Evolutionary conservation across 1,140 invertebrate genomes (phyloP), one percentile per base, ranked within the genome.

Genomic region (Bombus sibiricus): DNA sequence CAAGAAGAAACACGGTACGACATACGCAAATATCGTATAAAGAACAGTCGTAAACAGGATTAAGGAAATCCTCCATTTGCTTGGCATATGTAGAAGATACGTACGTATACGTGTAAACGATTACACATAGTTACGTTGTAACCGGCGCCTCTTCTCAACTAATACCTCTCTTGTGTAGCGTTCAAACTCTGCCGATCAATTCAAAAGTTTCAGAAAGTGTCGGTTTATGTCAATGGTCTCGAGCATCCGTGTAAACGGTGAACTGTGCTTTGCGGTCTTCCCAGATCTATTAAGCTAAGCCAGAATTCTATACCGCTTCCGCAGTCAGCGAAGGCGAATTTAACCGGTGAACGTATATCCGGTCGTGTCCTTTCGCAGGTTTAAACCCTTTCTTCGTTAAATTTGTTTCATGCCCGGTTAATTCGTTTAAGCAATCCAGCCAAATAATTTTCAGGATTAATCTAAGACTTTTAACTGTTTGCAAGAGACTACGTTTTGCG

Each of bases 141-240:
- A 78, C 34, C 15, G 15, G 22, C 12, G 62, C 32, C 43, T 32
- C 37, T 28, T 6, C 18, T 10, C 66, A 1, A 32, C 39, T 77
- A 68, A 83, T 83, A 64, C 62, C 73, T 37, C 43, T 43, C 64
- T 8, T 12, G 66, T 22, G 81, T 83, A 43, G 10, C 32, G n/a
- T n/a, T 68, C n/a, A 6, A 78, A 79, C 75, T 78, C 62, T 22
- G 41, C 66, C 75, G 68, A 84, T 84, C 82, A 79, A 84, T 84
- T 84, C 37, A 22, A 78, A 84, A 84, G 62, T 84, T 84, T 79
- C n/a, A 8, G 34, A 10, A 64, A 71, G 57, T 59, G 37, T 71
- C 75, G 66, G 75, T 78, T 79, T 57, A 79, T 71, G 82, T 79
- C 75, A 84, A 69, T 84, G 66, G 64, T 59, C 8, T 43, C 47